Evolutionary conservation across 2,888 invertebrate genomes (phyloP).

Genomic region (Drosophila neonasuta): DNA sequence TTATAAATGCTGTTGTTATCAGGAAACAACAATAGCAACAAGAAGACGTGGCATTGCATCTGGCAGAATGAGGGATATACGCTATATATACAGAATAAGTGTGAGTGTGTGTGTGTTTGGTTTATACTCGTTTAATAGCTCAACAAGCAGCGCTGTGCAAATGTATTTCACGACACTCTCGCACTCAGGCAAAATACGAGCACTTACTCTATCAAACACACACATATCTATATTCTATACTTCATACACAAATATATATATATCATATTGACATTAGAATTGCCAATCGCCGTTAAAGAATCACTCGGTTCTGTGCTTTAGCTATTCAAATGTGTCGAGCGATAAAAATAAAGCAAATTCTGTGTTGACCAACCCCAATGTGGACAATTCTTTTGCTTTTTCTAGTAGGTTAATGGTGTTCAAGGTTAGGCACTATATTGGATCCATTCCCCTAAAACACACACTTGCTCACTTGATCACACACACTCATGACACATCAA

Average conservation of each 20-base stretch:
- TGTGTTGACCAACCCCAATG: conserved; percentile 58
- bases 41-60: conserved; percentile 34
- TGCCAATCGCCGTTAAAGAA: conserved; percentile 27
- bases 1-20: conserved; percentile 49
- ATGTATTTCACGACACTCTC: conserved; percentile 19
- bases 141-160: conserved; percentile 28
- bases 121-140: conserved; percentile 15
- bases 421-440: conserved; percentile 25
- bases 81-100: conserved; percentile 13
- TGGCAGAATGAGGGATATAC: conserved; percentile 17
- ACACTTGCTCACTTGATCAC: too few species aligned
- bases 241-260: neutral
- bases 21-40: conserved; percentile 18
- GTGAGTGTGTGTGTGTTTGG: neutral
- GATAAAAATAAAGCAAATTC: conserved; percentile 5
- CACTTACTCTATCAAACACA: conserved; percentile 17
- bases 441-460: neutral
- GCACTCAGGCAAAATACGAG: conserved; percentile 21
- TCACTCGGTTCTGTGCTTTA: conserved; percentile 39
- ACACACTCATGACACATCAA: conserved; percentile 19
- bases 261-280: conserved; percentile 37
- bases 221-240: neutral
- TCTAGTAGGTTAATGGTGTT: conserved; percentile 8
- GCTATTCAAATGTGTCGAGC: conserved; percentile 53
- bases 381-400: conserved; percentile 13